A percentile compares a stretch with the other conserved stretches of the same genome.
Evolutionary conservation across 2,888 invertebrate genomes (phyloP).

Genomic region (Mechanitis mazaeus): DNA sequence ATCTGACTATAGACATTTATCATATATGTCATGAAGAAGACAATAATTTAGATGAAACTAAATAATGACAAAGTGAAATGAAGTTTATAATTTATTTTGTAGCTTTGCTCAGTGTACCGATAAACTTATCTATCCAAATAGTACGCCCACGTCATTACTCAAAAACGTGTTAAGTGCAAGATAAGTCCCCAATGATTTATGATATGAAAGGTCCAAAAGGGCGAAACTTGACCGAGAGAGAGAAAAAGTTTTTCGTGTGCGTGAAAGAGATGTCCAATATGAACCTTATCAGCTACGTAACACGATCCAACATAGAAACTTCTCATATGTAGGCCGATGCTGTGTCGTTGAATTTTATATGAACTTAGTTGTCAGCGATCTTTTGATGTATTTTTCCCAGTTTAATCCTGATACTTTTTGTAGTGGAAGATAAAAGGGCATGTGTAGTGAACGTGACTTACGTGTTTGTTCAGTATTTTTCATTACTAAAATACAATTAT

Average conservation of each 20-base stretch:
- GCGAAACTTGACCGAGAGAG: slow-evolving; percentile 18
- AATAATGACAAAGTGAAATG: not conserved
- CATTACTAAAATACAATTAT: too few relatives aligned
- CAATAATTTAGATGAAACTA: too few relatives aligned
- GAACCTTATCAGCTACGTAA: slow-evolving; percentile 10
- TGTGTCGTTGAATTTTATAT: slow-evolving; percentile 29
- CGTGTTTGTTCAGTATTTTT: not conserved
- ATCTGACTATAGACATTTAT: too few relatives aligned
- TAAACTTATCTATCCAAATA: slow-evolving; percentile 22
- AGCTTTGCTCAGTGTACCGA: slow-evolving; percentile 7
- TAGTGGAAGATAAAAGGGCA: slow-evolving; percentile 15
- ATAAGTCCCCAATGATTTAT: slow-evolving; percentile 40
- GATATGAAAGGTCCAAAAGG: slow-evolving; percentile 27
- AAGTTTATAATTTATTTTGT: not conserved
- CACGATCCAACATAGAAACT: slow-evolving; percentile 13
- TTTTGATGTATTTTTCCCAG: slow-evolving; percentile 25
- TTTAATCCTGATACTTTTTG: slow-evolving; percentile 20
- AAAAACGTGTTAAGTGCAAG: slow-evolving; percentile 42
- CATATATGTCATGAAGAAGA: too few relatives aligned
- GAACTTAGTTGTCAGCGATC: slow-evolving; percentile 26
- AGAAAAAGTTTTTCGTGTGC: slow-evolving; percentile 12
- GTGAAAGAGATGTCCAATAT: slow-evolving; percentile 15
- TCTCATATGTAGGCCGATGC: slow-evolving; percentile 20
- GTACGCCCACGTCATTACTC: slow-evolving; percentile 30
- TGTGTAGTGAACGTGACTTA: slow-evolving; percentile 6